Conservation (phyloP, 2,113 vertebrate species). For the Myiozetetes cayanensis region DNA sequence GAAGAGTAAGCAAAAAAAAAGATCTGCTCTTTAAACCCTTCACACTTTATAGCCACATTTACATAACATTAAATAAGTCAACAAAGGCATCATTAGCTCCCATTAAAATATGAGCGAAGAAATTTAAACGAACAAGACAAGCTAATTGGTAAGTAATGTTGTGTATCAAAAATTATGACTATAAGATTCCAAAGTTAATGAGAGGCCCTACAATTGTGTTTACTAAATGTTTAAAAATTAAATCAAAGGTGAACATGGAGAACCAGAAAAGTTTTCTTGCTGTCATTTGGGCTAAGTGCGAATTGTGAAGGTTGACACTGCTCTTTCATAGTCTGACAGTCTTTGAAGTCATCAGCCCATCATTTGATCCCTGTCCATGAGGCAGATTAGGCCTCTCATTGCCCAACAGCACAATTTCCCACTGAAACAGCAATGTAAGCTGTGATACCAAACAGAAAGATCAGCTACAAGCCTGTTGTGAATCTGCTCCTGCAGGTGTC, state of each 20-base stretch:
- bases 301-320: neutral
- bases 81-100: conserved; percentile 97
- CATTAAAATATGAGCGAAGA: conserved; percentile 97
- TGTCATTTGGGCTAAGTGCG: neutral
- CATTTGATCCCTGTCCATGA: neutral
- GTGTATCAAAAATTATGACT: conserved; percentile 95
- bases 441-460: neutral
- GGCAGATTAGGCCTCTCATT: neutral
- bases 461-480: neutral
- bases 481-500: neutral
- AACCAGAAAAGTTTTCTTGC: conserved; percentile 54
- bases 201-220: conserved; percentile 87
- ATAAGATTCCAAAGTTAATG: conserved; percentile 93
- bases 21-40: conserved; percentile 78
- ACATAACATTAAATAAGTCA: conserved; percentile 88
- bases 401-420: neutral
- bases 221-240: conserved; percentile 91
- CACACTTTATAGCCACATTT: conserved; percentile 85
- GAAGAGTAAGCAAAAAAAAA: conserved; percentile 78
- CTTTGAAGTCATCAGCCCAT: neutral
- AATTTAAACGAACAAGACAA: conserved; percentile 94
- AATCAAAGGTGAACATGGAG: conserved; percentile 76
- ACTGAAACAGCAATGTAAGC: neutral
- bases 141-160: conserved; percentile 99
- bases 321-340: neutral